Evolutionary conservation across 2,888 invertebrate species (phyloP).

Genomic region (Melanargia galathea): DNA sequence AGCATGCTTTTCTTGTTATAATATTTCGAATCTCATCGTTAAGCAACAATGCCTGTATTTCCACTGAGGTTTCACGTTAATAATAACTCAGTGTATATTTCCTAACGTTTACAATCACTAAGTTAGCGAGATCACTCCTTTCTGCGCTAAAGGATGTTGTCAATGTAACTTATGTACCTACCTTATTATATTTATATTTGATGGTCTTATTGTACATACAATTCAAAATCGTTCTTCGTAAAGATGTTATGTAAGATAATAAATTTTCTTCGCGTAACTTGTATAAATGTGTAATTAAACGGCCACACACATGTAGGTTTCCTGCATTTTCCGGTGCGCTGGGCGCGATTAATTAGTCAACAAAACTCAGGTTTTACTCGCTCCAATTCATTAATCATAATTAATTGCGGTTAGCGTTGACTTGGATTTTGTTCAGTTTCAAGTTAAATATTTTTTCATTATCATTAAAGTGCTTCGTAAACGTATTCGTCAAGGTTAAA

Average conservation of each 20-base stretch:
- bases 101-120: too few species aligned
- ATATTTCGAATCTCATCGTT: too few species aligned
- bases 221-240: not conserved
- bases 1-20: too few species aligned
- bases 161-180: too few species aligned
- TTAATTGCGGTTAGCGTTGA: not conserved
- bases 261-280: constrained; percentile 9
- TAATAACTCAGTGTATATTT: too few species aligned
- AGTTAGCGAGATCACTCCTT: too few species aligned
- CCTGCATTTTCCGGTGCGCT: constrained; percentile 16
- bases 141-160: too few species aligned
- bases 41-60: too few species aligned
- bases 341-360: constrained; percentile 7
- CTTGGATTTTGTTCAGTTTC: not conserved
- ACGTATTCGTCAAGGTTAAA: not conserved
- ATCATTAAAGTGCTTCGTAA: not conserved
- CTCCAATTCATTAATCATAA: constrained; percentile 12
- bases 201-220: too few species aligned
- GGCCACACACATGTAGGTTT: constrained; percentile 13
- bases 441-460: not conserved
- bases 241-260: constrained; percentile 9
- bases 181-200: too few species aligned
- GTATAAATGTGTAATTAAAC: constrained; percentile 15
- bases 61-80: too few species aligned
- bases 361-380: not conserved